Percentiles rank a stretch among this genome's conserved stretches.
These are phyloP conservation scores for Colinus virginianus DNA, from an alignment of 2,113 vertebrate genomes.

Conservation along the genomic window DNA sequence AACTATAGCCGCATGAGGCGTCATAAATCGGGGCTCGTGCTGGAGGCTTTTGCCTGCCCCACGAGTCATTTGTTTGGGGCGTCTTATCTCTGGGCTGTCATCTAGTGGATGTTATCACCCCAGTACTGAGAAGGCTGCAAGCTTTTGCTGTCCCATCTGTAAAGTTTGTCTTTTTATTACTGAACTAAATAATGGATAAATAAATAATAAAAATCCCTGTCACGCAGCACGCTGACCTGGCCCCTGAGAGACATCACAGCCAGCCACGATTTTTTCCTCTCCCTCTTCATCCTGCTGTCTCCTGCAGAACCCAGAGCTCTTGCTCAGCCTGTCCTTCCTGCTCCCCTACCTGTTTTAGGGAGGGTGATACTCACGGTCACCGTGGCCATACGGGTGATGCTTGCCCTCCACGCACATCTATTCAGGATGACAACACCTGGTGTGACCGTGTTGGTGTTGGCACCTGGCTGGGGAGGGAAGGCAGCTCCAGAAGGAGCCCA, in stretches of 20 bases:
- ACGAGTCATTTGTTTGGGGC: background rate
- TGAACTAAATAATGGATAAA: conserved; percentile 12
- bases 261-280: background rate
- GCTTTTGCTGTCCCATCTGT: background rate
- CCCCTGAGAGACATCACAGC: accelerated
- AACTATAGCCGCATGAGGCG: conserved; percentile 73
- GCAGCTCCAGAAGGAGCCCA: accelerated
- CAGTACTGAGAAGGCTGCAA: background rate
- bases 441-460: accelerated
- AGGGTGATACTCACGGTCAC: accelerated
- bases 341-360: accelerated
- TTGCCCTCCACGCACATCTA: background rate
- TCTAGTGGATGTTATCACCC: background rate
- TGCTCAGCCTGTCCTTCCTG: background rate
- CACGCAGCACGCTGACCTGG: accelerated
- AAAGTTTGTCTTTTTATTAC: background rate
- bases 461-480: background rate
- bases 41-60: background rate
- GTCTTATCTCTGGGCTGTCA: background rate
- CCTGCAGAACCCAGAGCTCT: too few species aligned
- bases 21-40: accelerated
- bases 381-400: accelerated
- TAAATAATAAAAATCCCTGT: background rate
- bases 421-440: accelerated
- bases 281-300: background rate